phyloP scores from a whole-genome alignment of 2,888 invertebrate genomes.

The Hydropsyche betteni region DNA sequence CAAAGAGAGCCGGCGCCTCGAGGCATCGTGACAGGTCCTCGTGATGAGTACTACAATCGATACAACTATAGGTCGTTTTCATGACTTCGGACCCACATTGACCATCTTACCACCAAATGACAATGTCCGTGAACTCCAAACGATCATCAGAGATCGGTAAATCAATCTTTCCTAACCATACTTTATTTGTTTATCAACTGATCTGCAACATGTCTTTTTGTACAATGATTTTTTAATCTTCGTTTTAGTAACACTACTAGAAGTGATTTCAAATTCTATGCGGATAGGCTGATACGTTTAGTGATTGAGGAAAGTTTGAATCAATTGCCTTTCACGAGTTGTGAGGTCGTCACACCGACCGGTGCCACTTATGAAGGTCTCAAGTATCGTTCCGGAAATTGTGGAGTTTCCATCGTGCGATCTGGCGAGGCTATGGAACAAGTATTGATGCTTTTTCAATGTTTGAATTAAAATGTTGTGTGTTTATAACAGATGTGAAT shows the following conservation, averaged over 20 bases:
- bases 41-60: not conserved
- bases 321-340: slow-evolving; percentile 92
- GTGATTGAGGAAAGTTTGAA: slow-evolving; percentile 99
- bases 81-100: slow-evolving; percentile 73
- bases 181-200: too few species aligned
- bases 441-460: slow-evolving; percentile 56
- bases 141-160: slow-evolving; percentile 87
- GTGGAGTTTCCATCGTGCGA: slow-evolving; percentile 96
- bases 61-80: not conserved
- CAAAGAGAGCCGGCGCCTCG: too few species aligned
- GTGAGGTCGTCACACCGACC: slow-evolving; percentile 92
- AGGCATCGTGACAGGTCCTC: not conserved
- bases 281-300: slow-evolving; percentile 94
- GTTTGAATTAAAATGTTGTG: not conserved
- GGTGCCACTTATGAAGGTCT: slow-evolving; percentile 90
- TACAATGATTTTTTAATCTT: slow-evolving; percentile 31
- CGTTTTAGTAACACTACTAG: slow-evolving; percentile 81
- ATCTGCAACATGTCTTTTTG: not conserved
- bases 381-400: slow-evolving; percentile 96
- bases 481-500: slow-evolving; percentile 9
- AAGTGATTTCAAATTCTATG: slow-evolving; percentile 98
- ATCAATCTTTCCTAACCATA: too few species aligned
- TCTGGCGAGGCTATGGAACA: slow-evolving; percentile 97
- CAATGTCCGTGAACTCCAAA: slow-evolving; percentile 84
- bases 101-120: slow-evolving; percentile 78